Evolutionary conservation across 2,888 invertebrate genomes (phyloP), one percentile per base, ranked within the genome.

Genomic region (Mythimna ferrago): DNA sequence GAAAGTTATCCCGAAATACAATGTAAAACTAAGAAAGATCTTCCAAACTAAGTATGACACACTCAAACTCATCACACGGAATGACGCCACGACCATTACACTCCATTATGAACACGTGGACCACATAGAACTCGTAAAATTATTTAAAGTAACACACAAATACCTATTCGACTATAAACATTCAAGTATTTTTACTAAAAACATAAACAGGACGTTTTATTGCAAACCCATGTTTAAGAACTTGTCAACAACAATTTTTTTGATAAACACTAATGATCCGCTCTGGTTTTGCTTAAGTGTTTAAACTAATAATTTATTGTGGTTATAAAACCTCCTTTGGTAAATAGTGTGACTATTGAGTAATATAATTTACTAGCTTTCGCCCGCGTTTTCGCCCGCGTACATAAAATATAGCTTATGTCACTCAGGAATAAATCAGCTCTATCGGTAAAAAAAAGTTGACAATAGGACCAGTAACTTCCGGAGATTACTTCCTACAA

Each of bases 41-140:
- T 16, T 16, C n/a, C 6, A 19, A 35, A 48, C 26, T 41, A n/a
- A 9, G 0, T n/a, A 26, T 11, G 54, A 32, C 32, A 48, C 14
- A 61, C n/a, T 7, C 51, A 19, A 21, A 62, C 19, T 41, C 32
- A 67, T 16, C 41, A 19, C 44, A 7, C 11, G 26, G 4, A 2
- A 54, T 62, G 56, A 62, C 61, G 54, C 38, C 54, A 70, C 41
- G 6, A 32, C 19, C 32, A 48, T 63, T 53, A 76, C 26, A 70
- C 44, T 70, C 76, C 76, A 76, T 76, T 76, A 60, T 51, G 41
- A 60, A 76, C 76, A 76, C 71, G 76, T 76, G 76, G 63, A 70
- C 62, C 7, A 61, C 35, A 19, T 11, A 38, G 3, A 5, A 21
- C 64, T 76, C 77, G 77, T 76, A 60, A 76, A 76, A 76, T 51